Evolutionary conservation across 1,140 invertebrate species (phyloP).

Genomic region (Leptopilina boulardi): DNA sequence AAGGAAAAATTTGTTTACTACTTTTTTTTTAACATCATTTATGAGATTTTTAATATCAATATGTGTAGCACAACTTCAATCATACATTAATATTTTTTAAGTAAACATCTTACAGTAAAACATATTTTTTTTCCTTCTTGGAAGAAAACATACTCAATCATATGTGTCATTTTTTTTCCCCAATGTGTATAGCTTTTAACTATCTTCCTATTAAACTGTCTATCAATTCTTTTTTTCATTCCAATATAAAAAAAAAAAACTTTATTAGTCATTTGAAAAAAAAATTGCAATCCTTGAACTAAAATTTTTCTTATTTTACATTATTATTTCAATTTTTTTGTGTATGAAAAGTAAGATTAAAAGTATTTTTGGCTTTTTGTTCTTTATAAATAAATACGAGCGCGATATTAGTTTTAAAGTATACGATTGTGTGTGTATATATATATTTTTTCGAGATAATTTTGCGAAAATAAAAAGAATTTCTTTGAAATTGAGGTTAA

Average conservation of each 20-base stretch:
- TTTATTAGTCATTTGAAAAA: background rate
- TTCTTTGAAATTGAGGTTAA: conserved; percentile 13
- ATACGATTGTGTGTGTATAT: background rate
- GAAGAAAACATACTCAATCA: background rate
- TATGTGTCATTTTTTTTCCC: background rate
- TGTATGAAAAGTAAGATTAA: no score
- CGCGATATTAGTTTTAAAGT: background rate
- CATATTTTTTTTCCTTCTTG: background rate
- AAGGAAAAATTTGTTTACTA: no score
- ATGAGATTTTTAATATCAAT: no score
- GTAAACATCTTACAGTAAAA: background rate
- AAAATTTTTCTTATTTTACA: background rate
- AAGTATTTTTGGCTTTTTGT: no score
- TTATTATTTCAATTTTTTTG: no score
- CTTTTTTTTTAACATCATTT: no score
- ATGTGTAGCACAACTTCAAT: no score
- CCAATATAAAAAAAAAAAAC: background rate
- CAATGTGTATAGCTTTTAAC: background rate
- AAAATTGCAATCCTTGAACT: background rate
- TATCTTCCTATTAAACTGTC: background rate
- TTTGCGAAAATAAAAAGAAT: background rate
- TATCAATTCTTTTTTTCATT: background rate
- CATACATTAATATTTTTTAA: no score
- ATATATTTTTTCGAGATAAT: conserved; percentile 1
- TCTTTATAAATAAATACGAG: background rate